Evolutionary conservation across 2,888 invertebrate genomes (phyloP).

Genomic region (Chelonus formosanus): DNA sequence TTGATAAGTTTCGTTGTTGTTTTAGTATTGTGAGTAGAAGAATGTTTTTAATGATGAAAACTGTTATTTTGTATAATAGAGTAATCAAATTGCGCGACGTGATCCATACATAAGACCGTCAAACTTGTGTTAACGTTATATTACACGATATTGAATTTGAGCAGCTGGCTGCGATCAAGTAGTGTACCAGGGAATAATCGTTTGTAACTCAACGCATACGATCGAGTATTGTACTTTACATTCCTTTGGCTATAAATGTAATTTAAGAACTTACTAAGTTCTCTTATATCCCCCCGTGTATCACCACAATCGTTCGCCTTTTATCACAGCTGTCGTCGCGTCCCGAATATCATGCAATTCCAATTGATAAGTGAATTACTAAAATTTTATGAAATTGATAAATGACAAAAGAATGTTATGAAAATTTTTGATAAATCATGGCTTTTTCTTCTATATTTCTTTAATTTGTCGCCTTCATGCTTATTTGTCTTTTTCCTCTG

Average conservation of each 20-base stretch:
- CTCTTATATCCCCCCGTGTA: slow-evolving; percentile 26
- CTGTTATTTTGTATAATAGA: slow-evolving; percentile 13
- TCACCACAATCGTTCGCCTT: slow-evolving; percentile 30
- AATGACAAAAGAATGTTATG: slow-evolving; percentile 1
- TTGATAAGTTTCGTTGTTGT: too few relatives aligned
- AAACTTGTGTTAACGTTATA: slow-evolving; percentile 12
- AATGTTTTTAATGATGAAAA: slow-evolving; percentile 1
- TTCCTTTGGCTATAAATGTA: slow-evolving; percentile 64
- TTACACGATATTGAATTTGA: slow-evolving; percentile 39
- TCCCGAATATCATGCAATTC: slow-evolving; percentile 16
- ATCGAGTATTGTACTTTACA: slow-evolving; percentile 66
- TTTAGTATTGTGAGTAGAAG: slow-evolving; percentile 6
- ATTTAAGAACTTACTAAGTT: slow-evolving; percentile 38
- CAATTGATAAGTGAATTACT: too few relatives aligned
- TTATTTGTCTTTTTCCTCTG: too few relatives aligned
- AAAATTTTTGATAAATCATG: too few relatives aligned
- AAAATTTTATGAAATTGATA: not conserved
- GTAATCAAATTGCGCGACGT: slow-evolving; percentile 28
- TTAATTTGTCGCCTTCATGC: too few relatives aligned
- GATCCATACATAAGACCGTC: slow-evolving; percentile 22
- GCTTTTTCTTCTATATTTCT: too few relatives aligned
- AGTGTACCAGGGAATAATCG: slow-evolving; percentile 45
- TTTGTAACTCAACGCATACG: slow-evolving; percentile 59
- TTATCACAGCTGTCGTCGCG: slow-evolving; percentile 21
- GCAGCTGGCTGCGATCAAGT: slow-evolving; percentile 63